Evolutionary conservation across 2,113 vertebrate genomes (phyloP).

Genomic region (Labrus mixtus): DNA sequence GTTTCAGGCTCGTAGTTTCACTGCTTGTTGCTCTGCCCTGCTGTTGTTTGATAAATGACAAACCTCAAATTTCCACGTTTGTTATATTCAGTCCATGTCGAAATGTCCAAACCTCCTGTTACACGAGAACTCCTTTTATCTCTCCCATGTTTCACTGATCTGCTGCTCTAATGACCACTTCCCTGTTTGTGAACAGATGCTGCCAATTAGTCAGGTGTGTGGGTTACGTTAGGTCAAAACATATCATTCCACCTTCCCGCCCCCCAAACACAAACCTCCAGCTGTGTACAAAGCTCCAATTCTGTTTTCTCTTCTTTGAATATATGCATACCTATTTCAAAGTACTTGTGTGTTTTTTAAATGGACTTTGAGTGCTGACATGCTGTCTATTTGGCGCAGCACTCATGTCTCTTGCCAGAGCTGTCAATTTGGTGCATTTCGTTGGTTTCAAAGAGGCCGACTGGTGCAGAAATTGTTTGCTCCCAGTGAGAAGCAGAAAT

Average conservation of each 20-base stretch:
- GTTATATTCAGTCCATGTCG: background rate
- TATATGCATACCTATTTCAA: constrained; percentile 20
- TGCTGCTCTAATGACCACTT: constrained; percentile 41
- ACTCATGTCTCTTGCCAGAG: constrained; percentile 12
- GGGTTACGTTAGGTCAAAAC: constrained; percentile 34
- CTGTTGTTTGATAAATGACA: too few species aligned
- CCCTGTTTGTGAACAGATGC: constrained; percentile 52
- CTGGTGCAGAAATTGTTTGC: constrained; percentile 10
- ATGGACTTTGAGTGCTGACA: constrained; percentile 12
- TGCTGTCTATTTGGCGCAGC: background rate
- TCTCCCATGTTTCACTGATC: constrained; percentile 27
- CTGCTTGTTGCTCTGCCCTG: too few species aligned
- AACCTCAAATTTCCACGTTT: background rate
- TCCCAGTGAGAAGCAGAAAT: constrained; percentile 29
- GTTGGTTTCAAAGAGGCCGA: constrained; percentile 21
- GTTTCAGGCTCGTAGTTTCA: too few species aligned
- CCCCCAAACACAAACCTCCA: constrained; percentile 17
- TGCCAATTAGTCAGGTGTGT: constrained; percentile 57
- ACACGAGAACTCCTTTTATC: constrained; percentile 4
- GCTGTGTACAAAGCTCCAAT: constrained; percentile 12
- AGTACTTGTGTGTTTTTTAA: constrained; percentile 32
- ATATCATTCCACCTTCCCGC: constrained; percentile 30
- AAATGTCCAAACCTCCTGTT: constrained; percentile 8
- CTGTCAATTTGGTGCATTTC: constrained; percentile 56
- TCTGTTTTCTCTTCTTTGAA: background rate